Base-by-base conservation (phyloP, 2,797 vertebrate species). In the Pseudochirops cupreus region DNA sequence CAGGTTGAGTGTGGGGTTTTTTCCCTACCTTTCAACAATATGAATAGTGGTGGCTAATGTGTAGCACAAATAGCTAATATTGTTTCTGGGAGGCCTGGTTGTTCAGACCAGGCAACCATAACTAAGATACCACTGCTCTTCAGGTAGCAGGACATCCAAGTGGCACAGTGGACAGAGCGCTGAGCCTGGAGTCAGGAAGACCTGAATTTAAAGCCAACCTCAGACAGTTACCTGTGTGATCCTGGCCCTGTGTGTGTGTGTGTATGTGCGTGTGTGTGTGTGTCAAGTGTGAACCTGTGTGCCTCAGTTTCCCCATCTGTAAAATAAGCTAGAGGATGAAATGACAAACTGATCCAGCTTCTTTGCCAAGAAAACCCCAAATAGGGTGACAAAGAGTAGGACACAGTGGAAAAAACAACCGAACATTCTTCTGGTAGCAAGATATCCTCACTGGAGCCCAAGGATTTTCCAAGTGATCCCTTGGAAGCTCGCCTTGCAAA, bases 51-150 rank as follows among this genome's bases (percentile, higher is more conserved):
- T 89, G 29, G 3, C 58, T 18, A 5, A 56, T 92, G 10, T 12
- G 10, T 12, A 87, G 53, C 56, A 39, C 87, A 94, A 92, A 54
- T 39, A 52, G 4, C 56, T 56, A 91, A 54, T 14, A 39, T 39
- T 7, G 26, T 18, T 53, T 53, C 1, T 89, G 50, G 56, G 39
- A n/a, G 55, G 4, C 89, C 91, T 82, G 39, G 57, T 26, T 55
- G 1, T 57, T 95, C 87, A 94, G 21, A 93, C 53, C 55, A 52
- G 93, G 29, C 29, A 92, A 50, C 56, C 54, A 0, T 94, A 92
- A 89, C 18, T 74, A 39, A 74, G n/a, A 5, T 74, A 39, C 56
- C 89, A 33, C 92, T 53, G 56, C 74, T 59, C 9, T 52, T n/a
- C 18, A 91, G 56, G 62, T 92, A 3, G 31, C 33, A 4, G 91